Conservation (phyloP, 2,888 invertebrate species). For the Tipula confusa region DNA sequence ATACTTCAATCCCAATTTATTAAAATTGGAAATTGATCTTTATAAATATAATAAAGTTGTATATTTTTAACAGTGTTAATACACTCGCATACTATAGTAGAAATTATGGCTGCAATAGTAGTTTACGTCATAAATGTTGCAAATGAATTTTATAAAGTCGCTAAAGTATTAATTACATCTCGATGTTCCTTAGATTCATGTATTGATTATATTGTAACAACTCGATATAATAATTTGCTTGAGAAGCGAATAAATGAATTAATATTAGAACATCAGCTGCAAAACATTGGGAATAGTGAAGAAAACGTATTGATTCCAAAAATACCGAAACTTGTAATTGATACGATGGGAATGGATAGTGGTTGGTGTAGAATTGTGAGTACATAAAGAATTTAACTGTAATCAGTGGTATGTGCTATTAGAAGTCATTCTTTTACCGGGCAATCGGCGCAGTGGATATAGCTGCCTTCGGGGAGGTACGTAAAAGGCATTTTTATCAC, state of each 20-base stretch:
- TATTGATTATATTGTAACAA: background rate
- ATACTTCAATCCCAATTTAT: background rate
- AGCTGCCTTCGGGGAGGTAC: background rate
- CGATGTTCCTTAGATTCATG: background rate
- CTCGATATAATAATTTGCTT: background rate
- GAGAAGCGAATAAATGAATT: background rate
- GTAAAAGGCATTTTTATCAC: too few relatives aligned
- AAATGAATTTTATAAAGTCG: background rate
- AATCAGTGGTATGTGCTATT: background rate
- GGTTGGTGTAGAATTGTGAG: background rate
- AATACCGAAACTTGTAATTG: background rate
- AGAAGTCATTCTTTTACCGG: background rate
- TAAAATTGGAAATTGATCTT: background rate
- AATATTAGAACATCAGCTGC: background rate
- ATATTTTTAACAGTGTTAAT: background rate
- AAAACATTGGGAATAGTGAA: background rate
- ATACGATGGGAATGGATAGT: background rate
- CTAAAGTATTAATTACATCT: background rate
- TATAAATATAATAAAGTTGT: background rate
- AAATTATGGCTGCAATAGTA: conserved; percentile 26
- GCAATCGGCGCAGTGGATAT: background rate
- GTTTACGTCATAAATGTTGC: background rate
- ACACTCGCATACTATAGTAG: too few relatives aligned
- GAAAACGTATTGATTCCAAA: background rate
- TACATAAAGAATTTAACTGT: background rate